Percentiles rank a stretch among this genome's conserved stretches.
Evolutionary conservation across 2,888 invertebrate genomes (phyloP).

Genomic region (Metacarcinus magister): DNA sequence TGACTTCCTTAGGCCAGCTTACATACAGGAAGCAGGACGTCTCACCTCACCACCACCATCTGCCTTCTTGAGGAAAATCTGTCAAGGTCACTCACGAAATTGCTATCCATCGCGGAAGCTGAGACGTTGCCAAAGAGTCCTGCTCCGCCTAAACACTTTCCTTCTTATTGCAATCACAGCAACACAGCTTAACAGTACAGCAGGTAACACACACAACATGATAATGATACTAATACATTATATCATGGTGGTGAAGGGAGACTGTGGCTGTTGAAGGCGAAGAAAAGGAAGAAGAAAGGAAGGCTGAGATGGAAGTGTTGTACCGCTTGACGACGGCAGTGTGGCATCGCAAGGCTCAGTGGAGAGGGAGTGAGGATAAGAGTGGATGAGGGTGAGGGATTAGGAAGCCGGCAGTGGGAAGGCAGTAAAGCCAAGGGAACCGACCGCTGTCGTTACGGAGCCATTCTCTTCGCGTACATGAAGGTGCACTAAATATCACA

Average conservation of each 20-base stretch:
- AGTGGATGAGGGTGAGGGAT: conserved; percentile 17
- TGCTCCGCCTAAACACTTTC: neutral
- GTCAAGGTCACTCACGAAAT: neutral
- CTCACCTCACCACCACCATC: neutral
- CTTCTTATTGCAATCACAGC: neutral
- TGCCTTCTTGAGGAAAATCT: neutral
- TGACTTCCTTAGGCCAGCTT: neutral
- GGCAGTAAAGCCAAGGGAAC: conserved; percentile 29
- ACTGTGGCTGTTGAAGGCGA: neutral
- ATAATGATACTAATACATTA: neutral
- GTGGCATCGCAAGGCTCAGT: neutral
- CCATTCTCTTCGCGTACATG: neutral
- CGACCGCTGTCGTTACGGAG: conserved; percentile 13
- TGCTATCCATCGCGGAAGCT: neutral
- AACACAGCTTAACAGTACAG: neutral
- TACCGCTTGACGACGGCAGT: neutral
- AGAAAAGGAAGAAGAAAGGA: neutral
- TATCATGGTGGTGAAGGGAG: neutral
- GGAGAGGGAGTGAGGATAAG: neutral
- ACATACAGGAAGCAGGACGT: neutral
- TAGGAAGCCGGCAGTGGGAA: conserved; percentile 34
- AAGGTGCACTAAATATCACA: conserved; percentile 38
- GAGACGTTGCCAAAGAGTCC: neutral
- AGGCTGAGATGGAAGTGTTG: neutral
- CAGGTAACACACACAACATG: neutral